Base-by-base conservation (phyloP, 1,140 invertebrate species). In the Sesamia nonagrioides region DNA sequence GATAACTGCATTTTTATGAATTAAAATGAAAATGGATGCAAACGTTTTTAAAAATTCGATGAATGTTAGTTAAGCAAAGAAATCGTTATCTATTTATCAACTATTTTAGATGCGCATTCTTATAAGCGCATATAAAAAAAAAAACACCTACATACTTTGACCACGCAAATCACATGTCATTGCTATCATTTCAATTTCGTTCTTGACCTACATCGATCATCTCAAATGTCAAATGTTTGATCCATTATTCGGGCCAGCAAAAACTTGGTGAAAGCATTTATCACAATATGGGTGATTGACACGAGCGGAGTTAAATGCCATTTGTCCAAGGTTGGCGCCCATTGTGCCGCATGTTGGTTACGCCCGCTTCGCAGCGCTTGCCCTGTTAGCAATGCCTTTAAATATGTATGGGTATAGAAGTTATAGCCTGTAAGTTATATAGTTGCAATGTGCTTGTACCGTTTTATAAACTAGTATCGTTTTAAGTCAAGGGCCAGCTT, bases 121-220 rank as follows among this genome's bases (percentile, higher is more conserved):
- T 18, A 18, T 66, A 18, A 50, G 21, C 35, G 40, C 33, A 63
- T 8, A 17, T 15, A 4, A 40, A 63, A 40, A 61, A 61, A 8
- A 18, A 63, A 63, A 3, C 37, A 40, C n/a, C 7, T 40, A 18
- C 35, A 63, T 9, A 13, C 8, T 40, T 72, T 72, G 33, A 52
- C 61, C 45, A 76, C 69, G 60, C 58, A 66, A 73, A 77, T 37
- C 54, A 48, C 33, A 75, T 75, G 35, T 75, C 11, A 60, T 58
- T 35, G 13, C 18, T 68, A 35, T 68, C 48, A 45, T 71, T 72
- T 60, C 21, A 66, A 61, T 74, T 42, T 56, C 88, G 86, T 87
- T 86, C 91, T 92, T 93, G 90, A 91, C 90, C 89, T 60, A 89
- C 78, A 89, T 90, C 56, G 73, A 80, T 86, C 72, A 77, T 84